These are phyloP conservation scores for Byasa hedistus DNA, from an alignment of 2,888 invertebrate species.

Conservation along the genomic window DNA sequence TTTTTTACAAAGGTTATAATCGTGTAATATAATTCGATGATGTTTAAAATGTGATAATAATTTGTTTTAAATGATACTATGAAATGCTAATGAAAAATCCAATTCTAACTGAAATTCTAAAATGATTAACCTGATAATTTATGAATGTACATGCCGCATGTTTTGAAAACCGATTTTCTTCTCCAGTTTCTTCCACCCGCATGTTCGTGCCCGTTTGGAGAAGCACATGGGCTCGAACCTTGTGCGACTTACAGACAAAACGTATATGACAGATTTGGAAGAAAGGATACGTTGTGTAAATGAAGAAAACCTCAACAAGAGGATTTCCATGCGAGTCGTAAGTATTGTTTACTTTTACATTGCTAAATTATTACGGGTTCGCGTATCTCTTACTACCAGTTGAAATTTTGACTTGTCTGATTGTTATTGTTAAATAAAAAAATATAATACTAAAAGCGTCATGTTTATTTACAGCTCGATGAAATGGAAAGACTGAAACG, in stretches of 20 bases:
- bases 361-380: too few relatives aligned
- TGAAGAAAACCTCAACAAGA: constrained; percentile 81
- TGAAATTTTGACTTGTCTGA: too few relatives aligned
- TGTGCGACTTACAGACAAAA: constrained; percentile 83
- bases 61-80: too few relatives aligned
- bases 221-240: constrained; percentile 85
- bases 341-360: constrained; percentile 40
- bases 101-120: too few relatives aligned
- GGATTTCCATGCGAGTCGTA: constrained; percentile 83
- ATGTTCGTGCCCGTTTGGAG: constrained; percentile 83
- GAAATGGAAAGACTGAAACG: constrained; percentile 85
- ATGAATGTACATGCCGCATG: too few relatives aligned
- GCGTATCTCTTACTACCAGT: background rate
- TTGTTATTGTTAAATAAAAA: too few relatives aligned
- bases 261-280: constrained; percentile 84
- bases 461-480: constrained; percentile 64
- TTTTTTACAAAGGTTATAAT: background rate
- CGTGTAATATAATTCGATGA: too few relatives aligned
- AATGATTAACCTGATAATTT: background rate
- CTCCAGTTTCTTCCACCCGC: constrained; percentile 81
- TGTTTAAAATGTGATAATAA: too few relatives aligned
- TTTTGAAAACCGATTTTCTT: constrained; percentile 6
- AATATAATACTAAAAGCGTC: background rate
- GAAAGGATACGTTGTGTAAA: constrained; percentile 82
- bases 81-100: too few relatives aligned